phyloP scores from a whole-genome alignment of 2,888 invertebrate species.

The Antheraea yamamai region DNA sequence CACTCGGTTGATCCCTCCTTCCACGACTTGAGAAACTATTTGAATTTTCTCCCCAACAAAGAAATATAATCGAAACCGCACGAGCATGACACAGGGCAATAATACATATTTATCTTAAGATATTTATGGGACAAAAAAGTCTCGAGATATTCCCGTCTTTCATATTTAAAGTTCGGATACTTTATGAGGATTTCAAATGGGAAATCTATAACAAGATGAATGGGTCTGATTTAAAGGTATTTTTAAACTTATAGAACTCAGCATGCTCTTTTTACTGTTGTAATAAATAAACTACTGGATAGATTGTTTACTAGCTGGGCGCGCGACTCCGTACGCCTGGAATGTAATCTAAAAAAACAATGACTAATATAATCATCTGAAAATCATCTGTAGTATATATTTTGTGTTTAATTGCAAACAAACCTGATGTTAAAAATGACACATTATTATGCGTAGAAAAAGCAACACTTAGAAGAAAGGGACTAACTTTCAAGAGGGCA shows the following conservation, averaged over 20 bases:
- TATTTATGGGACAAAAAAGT: conserved; percentile 74
- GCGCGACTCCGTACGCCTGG: too few species aligned
- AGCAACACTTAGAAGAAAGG: too few species aligned
- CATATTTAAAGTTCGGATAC: conserved; percentile 73
- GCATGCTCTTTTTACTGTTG: neutral
- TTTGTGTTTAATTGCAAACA: neutral
- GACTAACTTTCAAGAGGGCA: too few species aligned
- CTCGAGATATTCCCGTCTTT: conserved; percentile 56
- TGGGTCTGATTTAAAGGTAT: neutral
- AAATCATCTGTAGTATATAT: too few species aligned
- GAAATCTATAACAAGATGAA: conserved; percentile 50
- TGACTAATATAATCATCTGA: too few species aligned
- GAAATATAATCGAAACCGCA: conserved; percentile 49
- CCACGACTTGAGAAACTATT: conserved; percentile 57
- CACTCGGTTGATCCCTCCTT: conserved; percentile 42
- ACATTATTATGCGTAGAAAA: too few species aligned
- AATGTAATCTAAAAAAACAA: too few species aligned
- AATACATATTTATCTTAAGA: conserved; percentile 79
- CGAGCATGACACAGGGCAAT: conserved; percentile 67
- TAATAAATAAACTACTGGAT: too few species aligned
- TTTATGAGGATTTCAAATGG: conserved; percentile 60
- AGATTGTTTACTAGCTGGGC: too few species aligned
- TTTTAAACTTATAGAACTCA: neutral
- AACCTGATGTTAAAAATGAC: neutral
- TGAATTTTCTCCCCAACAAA: conserved; percentile 54